Conservation (phyloP, 1,140 invertebrate species). For the Cotesia vestalis region DNA sequence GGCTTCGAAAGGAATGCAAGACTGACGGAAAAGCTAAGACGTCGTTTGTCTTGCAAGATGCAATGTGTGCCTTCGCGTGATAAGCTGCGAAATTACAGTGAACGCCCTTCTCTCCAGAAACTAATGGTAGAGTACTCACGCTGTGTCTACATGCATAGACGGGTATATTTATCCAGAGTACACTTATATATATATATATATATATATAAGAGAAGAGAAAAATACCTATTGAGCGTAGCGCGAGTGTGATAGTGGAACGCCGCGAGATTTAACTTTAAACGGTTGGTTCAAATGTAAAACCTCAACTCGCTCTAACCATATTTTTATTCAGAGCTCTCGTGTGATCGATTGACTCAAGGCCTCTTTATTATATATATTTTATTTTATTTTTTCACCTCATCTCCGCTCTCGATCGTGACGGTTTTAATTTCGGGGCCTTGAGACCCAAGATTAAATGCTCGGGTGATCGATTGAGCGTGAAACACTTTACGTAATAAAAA, state of each 20-base stretch:
- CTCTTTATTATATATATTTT: conserved; percentile 3
- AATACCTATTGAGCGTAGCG: no score
- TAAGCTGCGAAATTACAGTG: conserved; percentile 38
- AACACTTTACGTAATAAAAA: conserved; percentile 12
- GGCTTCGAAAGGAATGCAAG: conserved; percentile 4
- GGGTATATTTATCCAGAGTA: background rate
- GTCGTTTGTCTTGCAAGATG: conserved; percentile 26
- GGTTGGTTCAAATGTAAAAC: conserved; percentile 7
- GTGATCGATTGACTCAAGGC: conserved; percentile 24
- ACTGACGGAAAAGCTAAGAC: conserved; percentile 12
- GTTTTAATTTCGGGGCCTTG: conserved; percentile 24
- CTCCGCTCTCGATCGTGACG: conserved; percentile 7
- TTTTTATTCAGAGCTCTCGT: background rate
- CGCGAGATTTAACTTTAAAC: conserved; percentile 8
- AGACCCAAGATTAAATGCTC: conserved; percentile 23
- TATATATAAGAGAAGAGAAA: background rate
- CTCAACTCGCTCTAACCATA: conserved; percentile 2
- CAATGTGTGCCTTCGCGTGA: conserved; percentile 38
- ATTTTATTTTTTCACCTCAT: background rate
- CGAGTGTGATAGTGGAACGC: background rate
- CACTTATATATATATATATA: background rate
- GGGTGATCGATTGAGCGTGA: conserved; percentile 36
- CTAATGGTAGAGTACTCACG: conserved; percentile 27
- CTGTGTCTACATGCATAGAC: background rate
- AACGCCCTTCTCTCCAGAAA: conserved; percentile 33